A percentile compares a stretch with the other conserved stretches of the same genome.
Evolutionary conservation across 2,797 vertebrate species (phyloP).

Genomic region (Pseudochirops corinnae): DNA sequence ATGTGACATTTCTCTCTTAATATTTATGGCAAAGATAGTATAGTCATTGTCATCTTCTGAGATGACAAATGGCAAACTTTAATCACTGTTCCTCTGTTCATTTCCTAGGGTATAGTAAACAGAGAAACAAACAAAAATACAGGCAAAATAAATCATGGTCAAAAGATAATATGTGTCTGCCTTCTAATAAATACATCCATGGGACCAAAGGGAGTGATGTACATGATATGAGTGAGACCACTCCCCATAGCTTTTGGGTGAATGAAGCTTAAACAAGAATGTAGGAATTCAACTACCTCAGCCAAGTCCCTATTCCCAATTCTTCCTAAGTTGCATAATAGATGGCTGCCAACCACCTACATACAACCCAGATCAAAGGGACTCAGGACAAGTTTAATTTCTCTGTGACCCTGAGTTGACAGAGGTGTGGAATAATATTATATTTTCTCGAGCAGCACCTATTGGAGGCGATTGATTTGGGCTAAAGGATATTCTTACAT

Average conservation of each 20-base stretch:
- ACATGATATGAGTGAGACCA: not conserved
- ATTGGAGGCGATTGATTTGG: conserved; percentile 4
- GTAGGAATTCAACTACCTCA: not conserved
- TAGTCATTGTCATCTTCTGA: not conserved
- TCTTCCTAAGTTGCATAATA: conserved; percentile 14
- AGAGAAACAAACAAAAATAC: conserved; percentile 53
- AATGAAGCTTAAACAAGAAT: not conserved
- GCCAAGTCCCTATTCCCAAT: not conserved
- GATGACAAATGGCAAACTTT: conserved; percentile 60
- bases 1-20: conserved; percentile 15
- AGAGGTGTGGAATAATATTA: conserved; percentile 35
- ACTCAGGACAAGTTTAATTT: conserved; percentile 53
- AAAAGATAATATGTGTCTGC: conserved; percentile 10
- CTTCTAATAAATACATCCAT: conserved; percentile 61
- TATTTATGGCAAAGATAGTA: not conserved
- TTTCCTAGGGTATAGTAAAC: conserved; percentile 42
- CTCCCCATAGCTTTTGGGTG: not conserved
- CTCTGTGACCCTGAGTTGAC: conserved; percentile 54
- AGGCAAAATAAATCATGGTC: conserved; percentile 20
- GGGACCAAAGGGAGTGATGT: conserved; percentile 41
- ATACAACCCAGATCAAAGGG: conserved; percentile 22
- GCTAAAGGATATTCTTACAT: not conserved
- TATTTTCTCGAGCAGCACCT: conserved; percentile 51
- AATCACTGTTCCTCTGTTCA: conserved; percentile 55
- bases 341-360: conserved; percentile 3